phyloP scores from a whole-genome alignment of 1,140 invertebrate species.

The Achatina immaculata region DNA sequence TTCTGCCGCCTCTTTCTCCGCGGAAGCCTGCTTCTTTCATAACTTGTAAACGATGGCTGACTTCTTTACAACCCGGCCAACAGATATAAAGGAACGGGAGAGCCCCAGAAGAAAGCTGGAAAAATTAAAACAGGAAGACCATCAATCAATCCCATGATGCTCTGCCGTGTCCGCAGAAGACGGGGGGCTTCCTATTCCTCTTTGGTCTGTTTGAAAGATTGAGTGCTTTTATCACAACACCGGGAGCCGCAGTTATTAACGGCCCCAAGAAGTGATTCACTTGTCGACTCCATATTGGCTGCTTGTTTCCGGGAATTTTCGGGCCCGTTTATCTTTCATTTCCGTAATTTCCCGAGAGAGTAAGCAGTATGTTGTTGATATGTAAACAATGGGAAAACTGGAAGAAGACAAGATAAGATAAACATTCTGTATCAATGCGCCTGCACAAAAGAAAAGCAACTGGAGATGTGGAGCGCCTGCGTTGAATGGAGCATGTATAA shows the following conservation, averaged over 20 bases:
- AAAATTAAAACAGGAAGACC: conserved; percentile 1
- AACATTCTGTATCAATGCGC: too few relatives aligned
- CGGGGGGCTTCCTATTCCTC: background rate
- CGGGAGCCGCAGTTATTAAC: background rate
- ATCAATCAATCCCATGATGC: conserved; percentile 2
- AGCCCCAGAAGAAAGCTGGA: background rate
- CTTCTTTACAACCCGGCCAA: too few relatives aligned
- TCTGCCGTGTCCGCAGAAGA: background rate
- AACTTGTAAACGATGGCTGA: too few relatives aligned
- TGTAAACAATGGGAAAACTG: background rate
- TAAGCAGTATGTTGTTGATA: background rate
- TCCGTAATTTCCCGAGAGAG: conserved; percentile 1
- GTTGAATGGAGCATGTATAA: too few relatives aligned
- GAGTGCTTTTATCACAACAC: background rate
- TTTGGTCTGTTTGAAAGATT: conserved; percentile 4
- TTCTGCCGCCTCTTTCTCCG: too few relatives aligned
- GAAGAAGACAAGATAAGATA: background rate
- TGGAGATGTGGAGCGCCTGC: too few relatives aligned
- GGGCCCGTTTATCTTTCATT: background rate
- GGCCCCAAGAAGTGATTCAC: background rate
- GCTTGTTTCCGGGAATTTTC: background rate
- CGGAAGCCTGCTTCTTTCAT: too few relatives aligned
- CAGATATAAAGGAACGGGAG: too few relatives aligned
- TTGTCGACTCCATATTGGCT: background rate
- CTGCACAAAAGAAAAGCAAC: too few relatives aligned